Percentiles rank a stretch among this genome's conserved stretches.
Conservation (phyloP, 2,797 vertebrate species). For the Melanotaenia pygmaea region DNA sequence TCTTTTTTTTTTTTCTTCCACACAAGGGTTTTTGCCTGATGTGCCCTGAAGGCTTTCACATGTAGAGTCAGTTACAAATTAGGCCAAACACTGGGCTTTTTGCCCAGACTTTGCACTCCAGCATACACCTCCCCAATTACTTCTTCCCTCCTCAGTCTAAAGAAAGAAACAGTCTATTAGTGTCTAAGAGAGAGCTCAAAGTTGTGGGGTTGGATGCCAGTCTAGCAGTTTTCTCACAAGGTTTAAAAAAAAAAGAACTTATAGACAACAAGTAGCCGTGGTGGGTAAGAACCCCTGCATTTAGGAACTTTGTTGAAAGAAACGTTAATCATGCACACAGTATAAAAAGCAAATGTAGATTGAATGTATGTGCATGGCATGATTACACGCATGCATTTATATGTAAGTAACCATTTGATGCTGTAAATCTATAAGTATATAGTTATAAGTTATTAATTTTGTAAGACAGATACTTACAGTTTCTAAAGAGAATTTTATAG, state of each 20-base stretch:
- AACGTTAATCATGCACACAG: neutral
- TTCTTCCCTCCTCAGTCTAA: slow-evolving; percentile 26
- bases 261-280: neutral
- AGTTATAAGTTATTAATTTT: neutral
- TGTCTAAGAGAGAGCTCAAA: slow-evolving; percentile 12
- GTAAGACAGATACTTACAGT: neutral
- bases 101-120: slow-evolving; percentile 68
- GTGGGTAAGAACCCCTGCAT: neutral
- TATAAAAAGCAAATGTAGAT: neutral
- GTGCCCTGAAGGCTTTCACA: slow-evolving; percentile 76
- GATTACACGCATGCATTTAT: neutral
- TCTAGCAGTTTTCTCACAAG: slow-evolving; percentile 8
- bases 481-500: neutral
- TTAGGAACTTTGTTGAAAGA: neutral
- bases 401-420: neutral
- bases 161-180: slow-evolving; percentile 44
- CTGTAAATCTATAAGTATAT: neutral
- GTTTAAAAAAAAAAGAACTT: neutral
- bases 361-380: neutral
- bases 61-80: slow-evolving; percentile 67
- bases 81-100: slow-evolving; percentile 66
- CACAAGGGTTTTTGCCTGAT: slow-evolving; percentile 66
- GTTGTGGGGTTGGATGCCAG: slow-evolving; percentile 4
- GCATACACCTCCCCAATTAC: slow-evolving; percentile 31
- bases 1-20: slow-evolving; percentile 21